Conservation (phyloP, 2,888 invertebrate genomes). For the Celastrina argiolus region DNA sequence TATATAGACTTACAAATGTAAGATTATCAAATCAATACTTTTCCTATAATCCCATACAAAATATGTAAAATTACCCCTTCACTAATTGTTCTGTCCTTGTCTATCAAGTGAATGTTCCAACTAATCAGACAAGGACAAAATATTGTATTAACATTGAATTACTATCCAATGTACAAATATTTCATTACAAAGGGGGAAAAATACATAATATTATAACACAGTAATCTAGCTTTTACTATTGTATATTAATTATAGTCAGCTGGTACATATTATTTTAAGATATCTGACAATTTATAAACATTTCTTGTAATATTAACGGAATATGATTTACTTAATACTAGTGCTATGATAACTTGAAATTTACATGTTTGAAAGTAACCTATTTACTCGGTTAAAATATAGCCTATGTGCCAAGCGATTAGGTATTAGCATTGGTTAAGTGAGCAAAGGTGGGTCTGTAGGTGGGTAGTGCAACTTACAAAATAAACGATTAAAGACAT, state of each 20-base stretch:
- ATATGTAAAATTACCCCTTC: too few species aligned
- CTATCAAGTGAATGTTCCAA: too few species aligned
- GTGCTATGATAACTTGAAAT: background rate
- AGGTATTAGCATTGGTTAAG: slow-evolving; percentile 9
- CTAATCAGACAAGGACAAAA: too few species aligned
- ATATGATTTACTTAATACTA: background rate
- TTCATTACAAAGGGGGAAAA: too few species aligned
- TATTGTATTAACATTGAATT: too few species aligned
- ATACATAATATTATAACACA: too few species aligned
- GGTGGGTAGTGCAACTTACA: background rate
- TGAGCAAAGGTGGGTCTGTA: background rate
- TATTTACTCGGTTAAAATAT: background rate
- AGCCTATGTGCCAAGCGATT: background rate
- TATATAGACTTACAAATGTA: background rate
- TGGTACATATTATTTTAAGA: too few species aligned
- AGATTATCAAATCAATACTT: background rate
- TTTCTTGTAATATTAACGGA: background rate
- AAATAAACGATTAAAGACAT: too few species aligned
- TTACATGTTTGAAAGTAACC: background rate
- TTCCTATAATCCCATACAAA: background rate
- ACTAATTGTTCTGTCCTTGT: too few species aligned
- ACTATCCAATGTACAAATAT: too few species aligned
- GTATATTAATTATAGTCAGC: too few species aligned
- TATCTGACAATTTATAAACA: background rate
- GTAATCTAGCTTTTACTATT: too few species aligned